Evolutionary conservation across 2,113 vertebrate genomes (phyloP), one percentile per base, ranked within the genome.

Genomic region (Cephalopterus ornatus): DNA sequence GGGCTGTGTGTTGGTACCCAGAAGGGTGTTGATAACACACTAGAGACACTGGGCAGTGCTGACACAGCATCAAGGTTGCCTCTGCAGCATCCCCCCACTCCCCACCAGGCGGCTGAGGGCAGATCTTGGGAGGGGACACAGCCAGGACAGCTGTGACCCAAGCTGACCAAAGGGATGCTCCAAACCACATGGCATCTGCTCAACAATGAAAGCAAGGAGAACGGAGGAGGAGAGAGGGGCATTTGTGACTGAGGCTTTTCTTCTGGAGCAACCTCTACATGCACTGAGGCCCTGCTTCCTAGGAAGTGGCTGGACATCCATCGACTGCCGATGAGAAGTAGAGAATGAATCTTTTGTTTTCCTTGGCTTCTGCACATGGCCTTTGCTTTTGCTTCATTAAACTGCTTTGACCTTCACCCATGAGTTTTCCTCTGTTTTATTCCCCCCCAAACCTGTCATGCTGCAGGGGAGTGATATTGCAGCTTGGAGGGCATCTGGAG

Each of bases 271-370:
- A 39, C 28, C 3, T 15, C n/a, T 42, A 1, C 0, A 3, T 13
- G 14, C 35, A 42, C 19, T 22, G 63, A 27, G 56, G 49, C 26
- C 22, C 28, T 42, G 5, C 27, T 59, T 27, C 44, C 67, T 2
- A 16, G 42, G 39, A 55, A 59, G 24, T 22, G n/a, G 9, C 27
- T 53, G 9, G 17, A 50, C 46, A 66, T 14, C 0, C 46, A 66
- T 14, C 0, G 1, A 19, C 7, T 21, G 49, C n/a, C 59, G 37
- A 52, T 5, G 8, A 6, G 21, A 66, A 61, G 5, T 3, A 44
- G 21, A 27, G 24, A 80, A 59, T 16, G 5, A 24, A 75, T 42
- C 20, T 80, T 74, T 20, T 32, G n/a, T 24, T 76, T 63, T 59
- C 39, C 73, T 79, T 50, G 73, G 66, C 41, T 72, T 49, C 22